Evolutionary conservation across 2,888 invertebrate species (phyloP).

Genomic region (Lithosia quadra): DNA sequence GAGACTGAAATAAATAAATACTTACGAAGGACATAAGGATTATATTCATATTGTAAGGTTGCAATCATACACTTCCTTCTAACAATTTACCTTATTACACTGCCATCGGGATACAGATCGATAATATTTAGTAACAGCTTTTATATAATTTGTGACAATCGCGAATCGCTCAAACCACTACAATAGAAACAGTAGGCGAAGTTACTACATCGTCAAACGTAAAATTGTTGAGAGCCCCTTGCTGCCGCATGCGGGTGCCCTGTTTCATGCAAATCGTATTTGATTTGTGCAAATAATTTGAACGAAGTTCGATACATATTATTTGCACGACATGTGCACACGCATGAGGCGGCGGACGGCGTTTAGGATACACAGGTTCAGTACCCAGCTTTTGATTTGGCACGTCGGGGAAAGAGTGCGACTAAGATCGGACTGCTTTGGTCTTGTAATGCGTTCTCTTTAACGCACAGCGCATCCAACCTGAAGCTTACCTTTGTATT

Average conservation of each 20-base stretch:
- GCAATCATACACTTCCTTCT: conserved; percentile 46
- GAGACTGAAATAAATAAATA: conserved; percentile 63
- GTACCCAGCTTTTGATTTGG: not conserved
- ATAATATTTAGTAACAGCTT: conserved; percentile 45
- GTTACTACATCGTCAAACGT: conserved; percentile 56
- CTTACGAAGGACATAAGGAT: conserved; percentile 40
- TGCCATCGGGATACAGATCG: conserved; percentile 70
- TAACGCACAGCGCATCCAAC: not conserved
- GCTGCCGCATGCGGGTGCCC: no score
- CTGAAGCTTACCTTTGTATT: not conserved
- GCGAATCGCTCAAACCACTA: conserved; percentile 66
- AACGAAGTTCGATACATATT: no score
- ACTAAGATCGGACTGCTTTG: not conserved
- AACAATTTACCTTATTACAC: conserved; percentile 58
- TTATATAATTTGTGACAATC: conserved; percentile 75
- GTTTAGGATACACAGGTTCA: not conserved
- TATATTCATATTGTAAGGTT: conserved; percentile 40
- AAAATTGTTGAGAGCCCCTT: conserved; percentile 59
- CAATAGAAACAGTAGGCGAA: conserved; percentile 56
- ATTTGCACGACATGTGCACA: no score
- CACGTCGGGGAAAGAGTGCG: not conserved
- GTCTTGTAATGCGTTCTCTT: not conserved
- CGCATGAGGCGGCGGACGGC: no score
- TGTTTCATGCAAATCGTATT: no score
- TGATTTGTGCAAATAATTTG: no score